These are phyloP conservation scores for Simalia tracyae DNA, from an alignment of 2,797 vertebrate species.

Conservation along the genomic window DNA sequence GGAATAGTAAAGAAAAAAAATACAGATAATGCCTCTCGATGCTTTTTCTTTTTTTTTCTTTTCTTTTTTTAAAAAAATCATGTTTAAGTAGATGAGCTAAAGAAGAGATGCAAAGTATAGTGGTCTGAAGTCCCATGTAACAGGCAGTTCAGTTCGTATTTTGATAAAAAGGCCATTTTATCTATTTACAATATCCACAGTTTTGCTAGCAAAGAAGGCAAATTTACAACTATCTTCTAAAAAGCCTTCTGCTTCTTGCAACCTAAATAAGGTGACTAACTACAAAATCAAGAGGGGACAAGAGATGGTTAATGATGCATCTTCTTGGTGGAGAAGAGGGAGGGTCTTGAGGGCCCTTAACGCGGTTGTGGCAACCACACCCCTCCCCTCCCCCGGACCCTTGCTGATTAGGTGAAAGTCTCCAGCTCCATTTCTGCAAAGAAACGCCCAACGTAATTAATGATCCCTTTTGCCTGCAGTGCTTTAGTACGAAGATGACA, in stretches of 20 bases:
- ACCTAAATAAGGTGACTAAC: constrained; percentile 68
- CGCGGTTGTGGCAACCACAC: constrained; percentile 37
- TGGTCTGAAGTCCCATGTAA: constrained; percentile 87
- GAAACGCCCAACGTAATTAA: constrained; percentile 35
- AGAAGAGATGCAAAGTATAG: constrained; percentile 74
- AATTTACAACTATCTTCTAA: constrained; percentile 82
- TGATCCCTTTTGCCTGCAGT: constrained; percentile 75
- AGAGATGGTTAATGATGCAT: constrained; percentile 51
- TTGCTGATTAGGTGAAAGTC: constrained; percentile 28
- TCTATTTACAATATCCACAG: constrained; percentile 97
- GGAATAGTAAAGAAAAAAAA: constrained; percentile 66
- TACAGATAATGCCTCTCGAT: constrained; percentile 68
- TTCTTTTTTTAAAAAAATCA: constrained; percentile 51
- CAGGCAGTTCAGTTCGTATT: constrained; percentile 82
- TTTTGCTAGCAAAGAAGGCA: constrained; percentile 75
- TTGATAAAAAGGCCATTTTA: constrained; percentile 91
- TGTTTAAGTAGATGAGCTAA: constrained; percentile 72
- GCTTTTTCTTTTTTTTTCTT: constrained; percentile 36
- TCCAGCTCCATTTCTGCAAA: constrained; percentile 29
- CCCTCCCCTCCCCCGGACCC: constrained; percentile 10
- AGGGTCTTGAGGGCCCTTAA: constrained; percentile 15
- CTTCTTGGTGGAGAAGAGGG: constrained; percentile 41
- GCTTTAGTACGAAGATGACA: constrained; percentile 68
- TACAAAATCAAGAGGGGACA: constrained; percentile 74
- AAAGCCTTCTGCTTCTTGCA: constrained; percentile 73